These are phyloP conservation scores for Bergia puertoricense DNA, from an alignment of 92 coral and sea anemone genomes.

Conservation along the genomic window DNA sequence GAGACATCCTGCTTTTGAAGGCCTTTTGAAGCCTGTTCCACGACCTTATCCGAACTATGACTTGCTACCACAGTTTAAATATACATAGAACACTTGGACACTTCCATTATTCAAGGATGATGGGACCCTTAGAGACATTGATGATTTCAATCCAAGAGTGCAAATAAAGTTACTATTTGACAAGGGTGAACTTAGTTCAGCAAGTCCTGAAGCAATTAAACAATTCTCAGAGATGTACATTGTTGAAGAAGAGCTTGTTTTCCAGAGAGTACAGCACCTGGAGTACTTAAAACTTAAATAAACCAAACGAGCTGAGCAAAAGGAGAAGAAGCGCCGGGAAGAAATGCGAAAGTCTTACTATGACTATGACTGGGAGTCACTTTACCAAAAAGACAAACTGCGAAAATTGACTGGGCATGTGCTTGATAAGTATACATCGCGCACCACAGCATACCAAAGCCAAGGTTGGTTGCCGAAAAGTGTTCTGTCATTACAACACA, in stretches of 20 bases:
- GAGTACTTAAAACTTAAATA: conserved; percentile 13
- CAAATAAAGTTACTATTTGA: conserved; percentile 1
- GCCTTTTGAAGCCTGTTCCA: conserved; percentile 18
- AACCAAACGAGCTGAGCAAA: conserved; percentile 3
- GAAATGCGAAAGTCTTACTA: conserved; percentile 21
- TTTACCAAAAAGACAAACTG: conserved; percentile 22
- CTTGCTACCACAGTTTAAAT: neutral
- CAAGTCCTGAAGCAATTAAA: conserved; percentile 5
- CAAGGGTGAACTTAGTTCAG: neutral
- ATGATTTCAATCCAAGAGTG: neutral
- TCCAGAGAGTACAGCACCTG: conserved; percentile 10
- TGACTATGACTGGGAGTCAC: conserved; percentile 24
- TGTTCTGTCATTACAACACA: too few species aligned
- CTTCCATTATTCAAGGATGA: conserved; percentile 15
- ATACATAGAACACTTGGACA: neutral
- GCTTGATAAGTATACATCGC: neutral
- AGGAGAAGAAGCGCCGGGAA: conserved; percentile 12
- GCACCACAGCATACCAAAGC: neutral
- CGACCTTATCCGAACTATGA: conserved; percentile 28
- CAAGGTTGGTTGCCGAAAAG: too few species aligned
- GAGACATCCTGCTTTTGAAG: conserved; percentile 38
- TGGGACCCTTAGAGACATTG: conserved; percentile 15
- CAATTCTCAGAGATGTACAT: conserved; percentile 1
- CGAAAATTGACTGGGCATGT: conserved; percentile 22
- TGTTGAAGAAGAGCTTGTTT: conserved; percentile 23